Base-by-base conservation (phyloP, 1,140 invertebrate genomes). In the Nixonia krombeini region DNA sequence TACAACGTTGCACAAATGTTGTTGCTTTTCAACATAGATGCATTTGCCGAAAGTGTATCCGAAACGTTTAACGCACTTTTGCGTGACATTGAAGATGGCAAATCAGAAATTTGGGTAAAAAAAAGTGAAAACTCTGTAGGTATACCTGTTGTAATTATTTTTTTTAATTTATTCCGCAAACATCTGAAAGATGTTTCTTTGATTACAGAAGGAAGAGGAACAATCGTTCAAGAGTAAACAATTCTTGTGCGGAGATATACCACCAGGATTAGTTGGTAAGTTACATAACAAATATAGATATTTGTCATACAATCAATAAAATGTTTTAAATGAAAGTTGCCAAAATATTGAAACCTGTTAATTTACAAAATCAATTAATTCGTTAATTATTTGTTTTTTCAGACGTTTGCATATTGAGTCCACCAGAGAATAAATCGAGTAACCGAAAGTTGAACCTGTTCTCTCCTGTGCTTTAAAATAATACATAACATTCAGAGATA, bases 31-130 rank as follows among this genome's bases (percentile, higher is more conserved):
- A 68, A 74, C 18, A 45, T 73, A 21, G 83, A 86, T 35, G 56
- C 72, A 8, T 44, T 58, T 8, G 79, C 72, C 1, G 65, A 76
- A 38, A 57, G 75, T 21, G 46, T 86, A 5, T 70, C 75, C 23
- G 70, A 67, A 46, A 33, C 46, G 15, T 59, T 80, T 29, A 53
- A 61, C 26, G 49, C 42, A 9, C 73, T 84, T 9, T 49, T 84
- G 8, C 15, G 58, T 26, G 13, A 72, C 0, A 75, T 84, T 38
- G 62, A 78, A 40, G 66, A 37, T 5, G 68, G 68, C 9, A 80
- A 77, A 68, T 53, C 55, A 18, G 78, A 83, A 69, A 85, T 86
- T 58, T 85, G 84, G 84, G 52, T 15, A 5, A 1, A 23, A 44
- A 0, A 23, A 44, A 44, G 28, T 21, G 21, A 3, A 21, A 2